Evolutionary conservation across 2,888 invertebrate genomes (phyloP).

Genomic region (Campoplex nolae): DNA sequence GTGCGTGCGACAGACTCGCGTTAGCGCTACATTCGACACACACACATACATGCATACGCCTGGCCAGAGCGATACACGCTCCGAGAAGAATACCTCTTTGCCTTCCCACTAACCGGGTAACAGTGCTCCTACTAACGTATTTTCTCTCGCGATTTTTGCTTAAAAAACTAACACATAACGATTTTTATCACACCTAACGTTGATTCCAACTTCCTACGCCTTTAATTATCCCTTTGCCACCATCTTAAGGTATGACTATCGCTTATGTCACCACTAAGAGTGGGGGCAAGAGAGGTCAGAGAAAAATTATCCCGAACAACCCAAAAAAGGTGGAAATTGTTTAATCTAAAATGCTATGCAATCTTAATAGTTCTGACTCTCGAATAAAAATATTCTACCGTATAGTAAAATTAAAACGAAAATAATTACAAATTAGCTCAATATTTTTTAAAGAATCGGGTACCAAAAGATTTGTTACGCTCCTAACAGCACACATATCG

Average conservation of each 20-base stretch:
- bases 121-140: no score
- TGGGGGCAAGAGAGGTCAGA: conserved; percentile 7
- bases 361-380: conserved; percentile 10
- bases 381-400: conserved; percentile 20
- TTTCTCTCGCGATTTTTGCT: no score
- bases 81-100: no score
- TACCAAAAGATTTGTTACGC: conserved; percentile 25
- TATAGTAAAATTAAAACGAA: conserved; percentile 22
- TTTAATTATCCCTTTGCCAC: no score
- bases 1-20: no score
- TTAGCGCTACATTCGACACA: no score
- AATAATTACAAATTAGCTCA: conserved; percentile 4
- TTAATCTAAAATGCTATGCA: conserved; percentile 24
- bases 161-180: no score
- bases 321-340: conserved; percentile 27
- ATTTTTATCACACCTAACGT: no score
- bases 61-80: no score
- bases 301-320: conserved; percentile 21
- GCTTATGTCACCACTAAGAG: conserved; percentile 26
- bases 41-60: no score
- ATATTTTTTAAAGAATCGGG: conserved; percentile 26
- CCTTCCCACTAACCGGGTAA: no score
- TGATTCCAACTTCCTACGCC: no score
- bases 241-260: conserved; percentile 17
- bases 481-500: conserved; percentile 18